Evolutionary conservation across 2,113 vertebrate genomes (phyloP).

Genomic region (Tragelaphus scriptus): DNA sequence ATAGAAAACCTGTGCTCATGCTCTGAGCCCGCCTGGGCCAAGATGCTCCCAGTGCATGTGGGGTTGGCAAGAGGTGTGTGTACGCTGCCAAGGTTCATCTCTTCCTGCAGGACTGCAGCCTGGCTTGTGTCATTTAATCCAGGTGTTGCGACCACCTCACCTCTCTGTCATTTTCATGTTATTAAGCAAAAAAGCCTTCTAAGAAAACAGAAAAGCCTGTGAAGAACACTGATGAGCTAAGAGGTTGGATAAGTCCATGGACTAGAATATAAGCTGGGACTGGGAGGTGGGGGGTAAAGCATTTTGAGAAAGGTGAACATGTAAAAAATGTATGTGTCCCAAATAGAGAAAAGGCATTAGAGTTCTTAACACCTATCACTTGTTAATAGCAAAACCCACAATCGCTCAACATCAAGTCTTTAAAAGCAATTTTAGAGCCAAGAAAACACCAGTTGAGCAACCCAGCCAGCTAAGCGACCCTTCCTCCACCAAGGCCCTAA

Average conservation of each 20-base stretch:
- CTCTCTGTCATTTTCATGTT: not conserved
- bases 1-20: not conserved
- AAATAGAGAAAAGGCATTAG: not conserved
- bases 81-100: not conserved
- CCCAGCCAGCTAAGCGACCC: not conserved
- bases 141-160: not conserved
- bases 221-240: not conserved
- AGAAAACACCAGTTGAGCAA: not conserved
- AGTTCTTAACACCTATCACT: not conserved
- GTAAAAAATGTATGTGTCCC: not conserved
- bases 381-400: not conserved
- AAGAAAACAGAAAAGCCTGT: not conserved
- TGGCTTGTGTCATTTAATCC: not conserved
- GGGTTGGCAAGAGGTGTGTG: not conserved
- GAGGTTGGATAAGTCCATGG: not conserved
- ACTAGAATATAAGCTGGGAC: not conserved
- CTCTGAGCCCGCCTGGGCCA: accelerated
- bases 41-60: accelerated
- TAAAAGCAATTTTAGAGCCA: not conserved
- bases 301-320: not conserved
- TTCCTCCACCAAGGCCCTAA: not conserved
- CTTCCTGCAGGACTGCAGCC: not conserved
- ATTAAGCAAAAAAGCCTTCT: not conserved
- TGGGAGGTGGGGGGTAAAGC: not conserved
- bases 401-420: not conserved